Percentiles rank a stretch among this genome's conserved stretches.
Conservation (phyloP, 2,888 invertebrate genomes). For the Blomia tropicalis region DNA sequence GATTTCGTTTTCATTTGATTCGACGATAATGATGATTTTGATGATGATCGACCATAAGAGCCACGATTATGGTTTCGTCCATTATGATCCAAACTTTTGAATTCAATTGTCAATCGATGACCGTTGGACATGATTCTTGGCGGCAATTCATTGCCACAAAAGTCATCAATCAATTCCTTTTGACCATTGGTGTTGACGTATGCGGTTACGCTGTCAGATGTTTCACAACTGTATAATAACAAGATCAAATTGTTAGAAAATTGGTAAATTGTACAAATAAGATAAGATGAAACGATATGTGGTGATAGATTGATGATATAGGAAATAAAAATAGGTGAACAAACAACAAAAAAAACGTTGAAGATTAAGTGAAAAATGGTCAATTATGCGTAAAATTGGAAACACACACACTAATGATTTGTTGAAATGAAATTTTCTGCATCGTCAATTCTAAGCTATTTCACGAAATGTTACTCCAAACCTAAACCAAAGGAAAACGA, state of each 20-base stretch:
- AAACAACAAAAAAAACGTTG: background rate
- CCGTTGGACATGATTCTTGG: constrained; percentile 85
- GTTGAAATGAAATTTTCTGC: too few relatives aligned
- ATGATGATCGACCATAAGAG: background rate
- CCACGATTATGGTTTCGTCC: constrained; percentile 33
- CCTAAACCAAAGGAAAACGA: too few relatives aligned
- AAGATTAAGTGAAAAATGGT: too few relatives aligned
- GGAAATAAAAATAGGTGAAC: background rate
- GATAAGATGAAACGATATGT: background rate
- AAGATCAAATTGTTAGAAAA: too few relatives aligned
- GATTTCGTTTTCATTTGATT: background rate
- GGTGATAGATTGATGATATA: background rate
- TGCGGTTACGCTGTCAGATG: constrained; percentile 60
- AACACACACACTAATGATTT: too few relatives aligned
- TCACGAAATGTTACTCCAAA: too few relatives aligned
- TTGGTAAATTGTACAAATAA: background rate
- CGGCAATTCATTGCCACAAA: constrained; percentile 65
- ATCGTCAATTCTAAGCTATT: too few relatives aligned
- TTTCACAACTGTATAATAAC: constrained; percentile 48
- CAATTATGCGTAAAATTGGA: too few relatives aligned
- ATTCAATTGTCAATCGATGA: constrained; percentile 66
- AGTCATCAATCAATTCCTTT: constrained; percentile 67
- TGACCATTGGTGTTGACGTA: constrained; percentile 64
- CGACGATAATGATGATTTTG: background rate
- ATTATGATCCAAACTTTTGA: constrained; percentile 42